Evolutionary conservation across 2,113 vertebrate genomes (phyloP).

Genomic region (Suncus etruscus): DNA sequence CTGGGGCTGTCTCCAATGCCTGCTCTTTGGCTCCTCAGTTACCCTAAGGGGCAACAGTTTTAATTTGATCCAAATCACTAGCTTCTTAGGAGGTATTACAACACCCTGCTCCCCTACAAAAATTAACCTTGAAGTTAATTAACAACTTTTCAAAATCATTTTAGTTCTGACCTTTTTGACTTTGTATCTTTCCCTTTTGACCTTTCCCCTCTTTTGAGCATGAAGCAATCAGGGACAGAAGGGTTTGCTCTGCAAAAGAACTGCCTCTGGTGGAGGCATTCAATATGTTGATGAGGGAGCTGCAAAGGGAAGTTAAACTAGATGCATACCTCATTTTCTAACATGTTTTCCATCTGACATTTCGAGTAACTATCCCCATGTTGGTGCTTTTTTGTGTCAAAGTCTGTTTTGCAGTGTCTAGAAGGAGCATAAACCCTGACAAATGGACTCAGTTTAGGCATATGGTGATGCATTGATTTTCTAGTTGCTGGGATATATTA

Average conservation of each 20-base stretch:
- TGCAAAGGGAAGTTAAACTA: neutral
- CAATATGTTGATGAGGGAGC: neutral
- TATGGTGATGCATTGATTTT: slow-evolving; percentile 46
- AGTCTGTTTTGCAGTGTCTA: slow-evolving; percentile 59
- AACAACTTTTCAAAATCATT: neutral
- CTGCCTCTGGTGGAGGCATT: neutral
- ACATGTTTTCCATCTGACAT: slow-evolving; percentile 70
- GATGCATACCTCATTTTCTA: neutral
- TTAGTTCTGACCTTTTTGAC: neutral
- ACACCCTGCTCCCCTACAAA: too few species aligned
- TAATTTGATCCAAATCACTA: neutral
- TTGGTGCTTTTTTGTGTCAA: slow-evolving; percentile 54
- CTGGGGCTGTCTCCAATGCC: too few species aligned
- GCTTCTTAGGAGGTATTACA: neutral
- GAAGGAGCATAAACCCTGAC: slow-evolving; percentile 60
- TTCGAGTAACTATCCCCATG: slow-evolving; percentile 51
- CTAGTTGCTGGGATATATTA: slow-evolving; percentile 45
- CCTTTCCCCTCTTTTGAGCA: slow-evolving; percentile 11
- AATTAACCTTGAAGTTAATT: neutral
- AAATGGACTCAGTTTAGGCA: slow-evolving; percentile 63
- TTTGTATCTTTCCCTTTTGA: neutral
- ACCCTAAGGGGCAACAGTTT: neutral
- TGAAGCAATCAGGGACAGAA: neutral
- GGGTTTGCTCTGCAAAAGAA: neutral
- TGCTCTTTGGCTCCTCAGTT: too few species aligned